Base-by-base conservation (phyloP, 2,888 invertebrate genomes). In the Lasioglossum figueresi region DNA sequence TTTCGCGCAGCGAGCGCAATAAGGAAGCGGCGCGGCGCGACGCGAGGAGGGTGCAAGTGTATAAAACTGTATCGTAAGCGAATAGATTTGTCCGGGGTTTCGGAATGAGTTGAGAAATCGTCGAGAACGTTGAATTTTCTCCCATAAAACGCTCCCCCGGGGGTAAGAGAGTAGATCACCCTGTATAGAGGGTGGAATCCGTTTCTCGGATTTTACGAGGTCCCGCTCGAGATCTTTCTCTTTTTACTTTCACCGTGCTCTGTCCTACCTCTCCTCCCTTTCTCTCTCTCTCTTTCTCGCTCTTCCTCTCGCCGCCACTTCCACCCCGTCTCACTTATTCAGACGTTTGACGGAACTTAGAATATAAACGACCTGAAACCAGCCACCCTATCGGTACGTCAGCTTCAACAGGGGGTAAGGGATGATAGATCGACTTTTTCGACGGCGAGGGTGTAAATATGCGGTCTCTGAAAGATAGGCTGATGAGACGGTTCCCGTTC, bases 401-500 rank as follows among this genome's bases (percentile, higher is more conserved):
- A 91, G 89, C 88, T 88, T 88, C 75, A 87, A 82, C 87, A 79
- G 82, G 83, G 72, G 86, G 76, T 81, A 78, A 87, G 83, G 84
- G 87, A 90, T 92, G 92, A 92, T 91, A 86, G 91, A 92, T 92
- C 88, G 92, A 89, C 74, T 88, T 88, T 89, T 89, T 89, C 83
- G 88, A 89, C 80, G 71, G 80, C 83, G 77, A 75, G 88, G 86
- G 84, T 86, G 86, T 83, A 86, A 90, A 88, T 88, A 85, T 85
- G 89, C 78, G 82, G 83, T 73, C 79, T 43, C 74, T 73, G 85
- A 80, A 87, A 83, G 83, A 87, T 76, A 83, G 81, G 74, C 80
- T 75, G 81, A 80, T 63, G 79, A 79, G 77, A 79, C 77, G 84
- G 63, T 83, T 76, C 79, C 72, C 66, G 72, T 80, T 81, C 66